Conservation (phyloP, 2,113 vertebrate species). For the Rhizomys pruinosus region DNA sequence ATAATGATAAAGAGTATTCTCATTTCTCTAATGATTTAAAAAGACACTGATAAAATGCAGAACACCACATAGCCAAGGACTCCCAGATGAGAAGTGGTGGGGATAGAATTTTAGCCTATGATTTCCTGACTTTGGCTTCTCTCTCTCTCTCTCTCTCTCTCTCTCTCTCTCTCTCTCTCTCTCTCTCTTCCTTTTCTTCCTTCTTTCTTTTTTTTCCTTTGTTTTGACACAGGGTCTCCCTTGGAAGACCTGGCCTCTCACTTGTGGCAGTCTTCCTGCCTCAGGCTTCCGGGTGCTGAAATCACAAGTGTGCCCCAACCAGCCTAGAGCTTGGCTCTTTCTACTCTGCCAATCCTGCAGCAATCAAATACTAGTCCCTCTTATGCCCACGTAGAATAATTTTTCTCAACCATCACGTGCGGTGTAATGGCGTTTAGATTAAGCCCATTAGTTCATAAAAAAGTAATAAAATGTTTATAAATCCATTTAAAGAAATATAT, state of each 20-base stretch:
- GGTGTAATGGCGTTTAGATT: neutral
- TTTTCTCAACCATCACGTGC: neutral
- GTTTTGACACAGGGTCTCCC: too few relatives aligned
- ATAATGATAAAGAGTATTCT: neutral
- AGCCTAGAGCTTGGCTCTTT: neutral
- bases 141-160: too few relatives aligned
- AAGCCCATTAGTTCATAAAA: neutral
- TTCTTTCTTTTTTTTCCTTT: too few relatives aligned
- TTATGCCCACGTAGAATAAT: neutral
- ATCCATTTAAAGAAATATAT: slow-evolving; percentile 8
- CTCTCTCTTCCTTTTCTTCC: neutral
- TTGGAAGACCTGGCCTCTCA: neutral
- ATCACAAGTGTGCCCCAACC: too few relatives aligned
- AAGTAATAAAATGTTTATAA: slow-evolving; percentile 20
- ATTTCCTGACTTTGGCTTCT: neutral
- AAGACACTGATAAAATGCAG: neutral
- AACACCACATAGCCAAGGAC: neutral
- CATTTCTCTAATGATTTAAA: neutral
- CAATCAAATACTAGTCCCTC: neutral
- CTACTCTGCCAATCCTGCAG: neutral
- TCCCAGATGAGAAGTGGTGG: neutral
- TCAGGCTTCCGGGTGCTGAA: too few relatives aligned
- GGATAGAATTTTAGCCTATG: neutral
- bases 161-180: too few relatives aligned
- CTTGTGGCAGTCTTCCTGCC: neutral